Conservation (phyloP, 2,888 invertebrate genomes). For the Eubasilissa splendida region DNA sequence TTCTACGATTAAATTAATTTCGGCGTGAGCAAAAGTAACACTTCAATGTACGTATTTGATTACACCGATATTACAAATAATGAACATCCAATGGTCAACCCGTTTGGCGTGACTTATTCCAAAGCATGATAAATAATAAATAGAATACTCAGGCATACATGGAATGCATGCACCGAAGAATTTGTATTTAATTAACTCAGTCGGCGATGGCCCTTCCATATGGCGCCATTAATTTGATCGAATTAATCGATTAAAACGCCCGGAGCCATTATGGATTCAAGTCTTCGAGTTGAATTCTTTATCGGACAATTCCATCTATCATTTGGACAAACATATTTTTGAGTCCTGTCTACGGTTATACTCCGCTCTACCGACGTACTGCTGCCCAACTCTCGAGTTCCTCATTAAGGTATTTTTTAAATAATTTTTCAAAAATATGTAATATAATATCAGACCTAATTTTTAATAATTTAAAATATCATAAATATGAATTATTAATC, state of each 20-base stretch:
- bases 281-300: conserved; percentile 22
- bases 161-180: conserved; percentile 3
- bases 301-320: conserved; percentile 26
- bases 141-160: not conserved
- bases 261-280: conserved; percentile 41
- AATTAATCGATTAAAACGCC: conserved; percentile 45
- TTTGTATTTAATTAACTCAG: not conserved
- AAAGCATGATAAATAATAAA: not conserved
- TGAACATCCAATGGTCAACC: not conserved
- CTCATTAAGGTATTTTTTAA: too few species aligned
- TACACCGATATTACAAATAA: not conserved
- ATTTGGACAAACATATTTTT: conserved; percentile 29
- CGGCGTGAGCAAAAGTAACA: too few species aligned
- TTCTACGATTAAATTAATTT: too few species aligned
- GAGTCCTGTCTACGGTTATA: not conserved
- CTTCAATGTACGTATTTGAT: too few species aligned
- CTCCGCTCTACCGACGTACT: too few species aligned
- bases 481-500: too few species aligned
- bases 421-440: too few species aligned
- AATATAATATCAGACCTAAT: too few species aligned
- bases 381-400: too few species aligned
- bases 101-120: conserved; percentile 9
- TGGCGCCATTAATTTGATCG: conserved; percentile 50
- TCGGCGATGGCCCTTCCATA: conserved; percentile 18
- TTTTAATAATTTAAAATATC: too few species aligned